These are phyloP conservation scores for Suillia variegata DNA, from an alignment of 2,888 invertebrate species.

Conservation along the genomic window DNA sequence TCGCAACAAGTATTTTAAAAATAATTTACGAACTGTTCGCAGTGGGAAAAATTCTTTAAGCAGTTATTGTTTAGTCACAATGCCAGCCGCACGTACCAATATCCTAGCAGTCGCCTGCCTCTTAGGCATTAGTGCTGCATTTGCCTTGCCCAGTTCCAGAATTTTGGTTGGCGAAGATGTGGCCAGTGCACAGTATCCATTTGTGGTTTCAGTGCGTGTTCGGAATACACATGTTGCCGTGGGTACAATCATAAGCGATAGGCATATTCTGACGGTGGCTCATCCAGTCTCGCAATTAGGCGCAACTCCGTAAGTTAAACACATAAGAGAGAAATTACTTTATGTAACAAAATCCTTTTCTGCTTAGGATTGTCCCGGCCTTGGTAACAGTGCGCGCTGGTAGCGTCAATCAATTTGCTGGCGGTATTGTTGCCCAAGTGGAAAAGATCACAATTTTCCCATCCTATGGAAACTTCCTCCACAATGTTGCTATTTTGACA, in stretches of 20 bases:
- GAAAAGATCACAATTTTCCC: conserved; percentile 41
- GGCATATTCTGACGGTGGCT: conserved; percentile 45
- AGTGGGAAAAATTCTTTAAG: background rate
- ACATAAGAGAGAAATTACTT: no score
- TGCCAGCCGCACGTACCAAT: conserved; percentile 40
- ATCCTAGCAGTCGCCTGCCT: conserved; percentile 23
- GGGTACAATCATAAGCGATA: conserved; percentile 39
- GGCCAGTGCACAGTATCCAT: conserved; percentile 48
- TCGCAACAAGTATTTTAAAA: background rate
- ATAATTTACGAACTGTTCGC: background rate
- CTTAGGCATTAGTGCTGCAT: background rate
- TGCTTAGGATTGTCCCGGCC: conserved; percentile 19
- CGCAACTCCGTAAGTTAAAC: conserved; percentile 42
- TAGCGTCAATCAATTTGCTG: conserved; percentile 52
- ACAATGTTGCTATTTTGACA: conserved; percentile 49
- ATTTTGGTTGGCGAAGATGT: conserved; percentile 54
- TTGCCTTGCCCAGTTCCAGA: conserved; percentile 30
- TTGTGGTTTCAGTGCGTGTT: conserved; percentile 52
- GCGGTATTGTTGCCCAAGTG: conserved; percentile 42
- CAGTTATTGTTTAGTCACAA: conserved; percentile 30
- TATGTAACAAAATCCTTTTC: no score
- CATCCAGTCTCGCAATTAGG: conserved; percentile 43
- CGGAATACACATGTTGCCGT: conserved; percentile 44
- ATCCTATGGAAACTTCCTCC: conserved; percentile 50
- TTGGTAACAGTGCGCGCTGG: conserved; percentile 53